Conservation (phyloP, 2,113 vertebrate genomes). For the Vombatus ursinus region DNA sequence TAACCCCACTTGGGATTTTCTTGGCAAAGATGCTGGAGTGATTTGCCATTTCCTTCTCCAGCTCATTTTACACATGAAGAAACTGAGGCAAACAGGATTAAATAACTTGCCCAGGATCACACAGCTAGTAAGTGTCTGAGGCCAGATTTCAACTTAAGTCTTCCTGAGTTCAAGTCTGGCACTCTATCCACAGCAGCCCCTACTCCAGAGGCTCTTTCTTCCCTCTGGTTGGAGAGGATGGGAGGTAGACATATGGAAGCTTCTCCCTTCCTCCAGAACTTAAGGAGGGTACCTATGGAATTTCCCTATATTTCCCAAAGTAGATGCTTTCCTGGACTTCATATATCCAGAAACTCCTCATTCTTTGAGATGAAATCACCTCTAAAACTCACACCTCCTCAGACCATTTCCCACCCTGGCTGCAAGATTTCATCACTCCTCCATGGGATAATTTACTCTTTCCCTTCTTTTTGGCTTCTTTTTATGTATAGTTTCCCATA, state of each 20-base stretch:
- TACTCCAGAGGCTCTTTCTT: neutral
- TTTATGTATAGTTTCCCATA: neutral
- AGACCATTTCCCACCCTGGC: neutral
- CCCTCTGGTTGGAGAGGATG: neutral
- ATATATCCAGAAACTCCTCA: neutral
- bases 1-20: neutral
- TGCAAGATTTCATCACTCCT: neutral
- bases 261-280: neutral
- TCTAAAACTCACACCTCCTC: neutral
- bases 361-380: neutral
- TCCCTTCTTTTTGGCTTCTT: neutral
- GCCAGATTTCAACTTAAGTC: neutral
- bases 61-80: conserved; percentile 2
- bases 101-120: neutral
- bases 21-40: neutral
- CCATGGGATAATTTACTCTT: neutral
- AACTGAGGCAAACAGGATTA: neutral
- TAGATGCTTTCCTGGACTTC: neutral
- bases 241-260: neutral
- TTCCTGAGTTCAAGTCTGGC: neutral
- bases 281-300: neutral
- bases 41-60: neutral
- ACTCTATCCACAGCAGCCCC: neutral
- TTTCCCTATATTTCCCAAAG: neutral
- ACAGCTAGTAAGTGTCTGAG: neutral